Percentiles rank a stretch among this genome's conserved stretches.
phyloP scores from a whole-genome alignment of 2,113 vertebrate species.

The Oophaga pumilio region DNA sequence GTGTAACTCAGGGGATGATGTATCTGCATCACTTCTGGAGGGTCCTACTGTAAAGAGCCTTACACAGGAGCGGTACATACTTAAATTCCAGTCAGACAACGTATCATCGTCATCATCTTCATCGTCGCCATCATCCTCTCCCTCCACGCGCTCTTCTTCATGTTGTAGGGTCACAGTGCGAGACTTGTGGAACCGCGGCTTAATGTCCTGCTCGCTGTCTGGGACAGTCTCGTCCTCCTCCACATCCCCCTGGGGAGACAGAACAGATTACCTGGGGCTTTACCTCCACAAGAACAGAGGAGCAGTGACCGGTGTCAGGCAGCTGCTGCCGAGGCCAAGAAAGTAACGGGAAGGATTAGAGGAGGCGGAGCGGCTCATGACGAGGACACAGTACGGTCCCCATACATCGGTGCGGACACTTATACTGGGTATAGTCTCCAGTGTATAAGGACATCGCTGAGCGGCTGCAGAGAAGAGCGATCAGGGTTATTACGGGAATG shows the following conservation, averaged over 20 bases:
- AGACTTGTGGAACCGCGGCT: constrained; percentile 94
- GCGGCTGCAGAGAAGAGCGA: too few relatives aligned
- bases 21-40: neutral
- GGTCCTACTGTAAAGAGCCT: too few relatives aligned
- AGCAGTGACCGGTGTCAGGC: too few relatives aligned
- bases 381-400: too few relatives aligned
- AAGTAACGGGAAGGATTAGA: too few relatives aligned
- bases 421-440: too few relatives aligned
- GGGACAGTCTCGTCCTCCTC: constrained; percentile 91
- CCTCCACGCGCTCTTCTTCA: constrained; percentile 84
- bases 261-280: neutral
- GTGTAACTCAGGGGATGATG: neutral
- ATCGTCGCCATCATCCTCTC: constrained; percentile 84
- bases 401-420: too few relatives aligned
- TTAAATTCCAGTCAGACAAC: constrained; percentile 91
- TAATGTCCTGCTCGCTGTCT: constrained; percentile 95
- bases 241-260: constrained; percentile 80
- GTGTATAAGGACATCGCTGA: too few relatives aligned
- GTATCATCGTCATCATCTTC: constrained; percentile 90
- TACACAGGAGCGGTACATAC: constrained; percentile 69
- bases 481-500: too few relatives aligned
- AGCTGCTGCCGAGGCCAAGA: too few relatives aligned
- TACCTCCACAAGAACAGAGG: neutral
- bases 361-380: too few relatives aligned
- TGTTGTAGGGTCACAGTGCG: constrained; percentile 92